phyloP scores from a whole-genome alignment of 2,797 vertebrate species.

The Diplodus puntazzo region DNA sequence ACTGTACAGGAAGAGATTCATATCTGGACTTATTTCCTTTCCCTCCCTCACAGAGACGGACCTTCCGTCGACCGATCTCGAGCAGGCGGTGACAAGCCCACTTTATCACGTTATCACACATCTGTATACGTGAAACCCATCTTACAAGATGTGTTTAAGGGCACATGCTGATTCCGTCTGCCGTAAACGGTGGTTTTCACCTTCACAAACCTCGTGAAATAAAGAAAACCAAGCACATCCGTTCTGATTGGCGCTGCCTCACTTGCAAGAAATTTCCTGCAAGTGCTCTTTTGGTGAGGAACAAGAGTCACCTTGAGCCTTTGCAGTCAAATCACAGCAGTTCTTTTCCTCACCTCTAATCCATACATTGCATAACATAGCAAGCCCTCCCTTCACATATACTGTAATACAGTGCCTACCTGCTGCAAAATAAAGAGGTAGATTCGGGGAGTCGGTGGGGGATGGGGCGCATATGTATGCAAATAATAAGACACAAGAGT shows the following conservation, averaged over 20 bases:
- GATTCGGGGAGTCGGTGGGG: conserved; percentile 26
- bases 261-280: conserved; percentile 14
- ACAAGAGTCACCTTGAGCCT: conserved; percentile 71
- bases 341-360: conserved; percentile 54
- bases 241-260: neutral
- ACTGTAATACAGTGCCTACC: conserved; percentile 24
- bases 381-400: conserved; percentile 31
- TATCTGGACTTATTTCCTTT: conserved; percentile 63
- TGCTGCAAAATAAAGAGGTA: conserved; percentile 46
- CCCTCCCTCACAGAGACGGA: conserved; percentile 8
- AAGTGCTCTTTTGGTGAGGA: conserved; percentile 10
- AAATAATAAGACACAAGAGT: neutral
- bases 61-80: neutral
- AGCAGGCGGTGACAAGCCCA: conserved; percentile 19
- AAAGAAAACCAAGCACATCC: neutral
- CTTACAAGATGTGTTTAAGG: neutral
- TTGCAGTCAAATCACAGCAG: conserved; percentile 45
- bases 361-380: conserved; percentile 70
- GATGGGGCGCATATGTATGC: conserved; percentile 17
- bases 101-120: conserved; percentile 22
- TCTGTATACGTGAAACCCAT: neutral
- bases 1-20: conserved; percentile 43
- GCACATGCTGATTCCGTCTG: neutral
- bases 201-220: neutral
- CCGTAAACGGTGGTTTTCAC: conserved; percentile 15